Base-by-base conservation (phyloP, 2,888 invertebrate genomes). In the Prosopocoilus inquinatus region DNA sequence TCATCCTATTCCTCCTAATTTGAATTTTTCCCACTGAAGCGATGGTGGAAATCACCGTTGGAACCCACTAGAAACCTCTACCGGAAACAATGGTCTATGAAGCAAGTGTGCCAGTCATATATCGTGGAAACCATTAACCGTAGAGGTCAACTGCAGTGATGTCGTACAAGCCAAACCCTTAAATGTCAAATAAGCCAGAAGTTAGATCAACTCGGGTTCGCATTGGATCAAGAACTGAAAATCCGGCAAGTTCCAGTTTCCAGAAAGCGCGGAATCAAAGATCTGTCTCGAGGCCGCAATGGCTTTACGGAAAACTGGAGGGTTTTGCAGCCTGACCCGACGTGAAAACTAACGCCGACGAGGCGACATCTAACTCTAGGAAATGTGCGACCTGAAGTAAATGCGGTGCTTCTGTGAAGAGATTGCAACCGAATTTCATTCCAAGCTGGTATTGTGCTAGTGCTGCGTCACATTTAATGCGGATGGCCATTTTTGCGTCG, bases 351-450 rank as follows among this genome's bases (percentile, higher is more conserved):
- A 9, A 89, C 83, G 34, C 91, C 91, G 13, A 87, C n/a, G n/a
- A n/a, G n/a, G n/a, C 78, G 56, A 90, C 84, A 66, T 90, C 85
- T 4, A 96, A 81, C n/a, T 84, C 86, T 58, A 95, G 78, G 55
- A 87, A 82, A 54, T 85, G 84, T 1, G 96, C 94, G 38, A 89
- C 76, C 59, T 86, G 82, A 64, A 92, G 82, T 41, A 94, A 80
- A 1, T 84, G 79, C 9, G 90, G 89, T 7, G 89, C 91, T 73
- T 92, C 93, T 28, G 80, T 78, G 59, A 82, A 79, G 3, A 90
- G 85, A 77, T 92, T 88, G 77, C 94, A 95, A 54, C 96, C 96
- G 80, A 94, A 97, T 81, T 97, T 97, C 81, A 94, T 89, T 47
- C 96, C 96, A 61, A 97, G 82, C 61, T 87, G 91, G 69, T 94